Evolutionary conservation across 2,888 invertebrate genomes (phyloP), one percentile per base, ranked within the genome.

Genomic region (Caenorhabditis panamensis): DNA sequence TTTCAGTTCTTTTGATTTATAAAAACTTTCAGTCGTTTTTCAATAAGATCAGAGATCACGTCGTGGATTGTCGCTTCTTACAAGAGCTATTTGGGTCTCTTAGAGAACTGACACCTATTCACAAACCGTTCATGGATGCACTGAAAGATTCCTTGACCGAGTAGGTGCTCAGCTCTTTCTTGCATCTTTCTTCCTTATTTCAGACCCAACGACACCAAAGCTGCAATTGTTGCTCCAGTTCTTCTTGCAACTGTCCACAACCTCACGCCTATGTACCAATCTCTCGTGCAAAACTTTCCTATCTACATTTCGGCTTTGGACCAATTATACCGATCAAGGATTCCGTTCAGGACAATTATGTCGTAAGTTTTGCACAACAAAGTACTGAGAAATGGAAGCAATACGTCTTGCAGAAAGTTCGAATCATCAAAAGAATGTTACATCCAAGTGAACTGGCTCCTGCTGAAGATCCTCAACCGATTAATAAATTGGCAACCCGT

Each of bases 351-450:
- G 18, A 53, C 64, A 1, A 75, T 73, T 36, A 69, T 85, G 41
- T 62, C 69, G 84, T 84, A 44, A 72, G 76, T 77, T 54, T 31
- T 16, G 28, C 3, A 0, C n/a, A n/a, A n/a, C n/a, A n/a, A n/a
- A n/a, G n/a, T n/a, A n/a, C n/a, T n/a, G n/a, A n/a, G n/a, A n/a
- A n/a, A n/a, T n/a, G n/a, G n/a, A n/a, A 11, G 13, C 6, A 6
- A 41, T 13, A 11, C 13, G 13, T 2, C 2, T 84, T 95, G 94
- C 92, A 93, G 94, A 67, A 94, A 94, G 85, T 95, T 96, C 91
- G 95, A 96, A 91, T 93, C 94, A 69, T 94, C 95, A 91, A 95
- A 95, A 92, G 94, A 95, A 62, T 96, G 95, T 91, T 96, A 96
- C 90, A 93, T 97, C 85, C 96, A 95, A 1, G 93, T 96, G 67